Evolutionary conservation across 2,888 invertebrate species (phyloP).

Genomic region (Acanthosoma haemorrhoidale): DNA sequence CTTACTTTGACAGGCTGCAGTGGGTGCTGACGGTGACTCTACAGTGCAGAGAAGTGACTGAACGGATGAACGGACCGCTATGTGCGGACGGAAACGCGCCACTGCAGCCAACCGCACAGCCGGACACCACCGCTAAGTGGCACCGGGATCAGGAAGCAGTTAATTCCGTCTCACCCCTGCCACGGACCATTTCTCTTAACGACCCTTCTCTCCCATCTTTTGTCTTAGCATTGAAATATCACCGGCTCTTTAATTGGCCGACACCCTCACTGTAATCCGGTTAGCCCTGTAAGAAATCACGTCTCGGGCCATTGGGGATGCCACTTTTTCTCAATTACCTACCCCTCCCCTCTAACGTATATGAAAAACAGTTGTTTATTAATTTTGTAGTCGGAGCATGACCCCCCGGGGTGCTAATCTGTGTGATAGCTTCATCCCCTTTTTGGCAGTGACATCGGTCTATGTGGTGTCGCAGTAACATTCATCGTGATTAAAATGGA

Average conservation of each 20-base stretch:
- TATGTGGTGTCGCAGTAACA: not conserved
- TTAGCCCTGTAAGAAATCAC: slow-evolving; percentile 3
- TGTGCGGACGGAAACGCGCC: slow-evolving; percentile 1
- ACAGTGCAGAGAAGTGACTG: no score
- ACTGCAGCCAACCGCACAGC: not conserved
- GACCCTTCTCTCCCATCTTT: not conserved
- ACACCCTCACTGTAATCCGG: not conserved
- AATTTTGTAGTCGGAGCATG: not conserved
- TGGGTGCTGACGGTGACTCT: no score
- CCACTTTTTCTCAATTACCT: slow-evolving; percentile 6
- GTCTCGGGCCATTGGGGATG: not conserved
- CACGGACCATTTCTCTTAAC: slow-evolving; percentile 5
- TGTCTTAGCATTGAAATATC: slow-evolving; percentile 11
- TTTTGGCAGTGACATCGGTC: not conserved
- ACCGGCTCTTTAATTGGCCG: slow-evolving; percentile 6
- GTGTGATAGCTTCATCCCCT: not conserved
- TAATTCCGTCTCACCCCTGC: not conserved
- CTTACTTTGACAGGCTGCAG: no score
- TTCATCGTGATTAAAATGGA: not conserved
- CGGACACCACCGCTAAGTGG: no score
- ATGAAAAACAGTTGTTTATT: not conserved
- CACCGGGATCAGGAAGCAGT: no score
- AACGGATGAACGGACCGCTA: no score
- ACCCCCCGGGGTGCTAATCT: not conserved
- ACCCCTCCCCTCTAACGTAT: not conserved